Conservation (phyloP, 2,888 invertebrate genomes). For the Tricholauxania praeusta region DNA sequence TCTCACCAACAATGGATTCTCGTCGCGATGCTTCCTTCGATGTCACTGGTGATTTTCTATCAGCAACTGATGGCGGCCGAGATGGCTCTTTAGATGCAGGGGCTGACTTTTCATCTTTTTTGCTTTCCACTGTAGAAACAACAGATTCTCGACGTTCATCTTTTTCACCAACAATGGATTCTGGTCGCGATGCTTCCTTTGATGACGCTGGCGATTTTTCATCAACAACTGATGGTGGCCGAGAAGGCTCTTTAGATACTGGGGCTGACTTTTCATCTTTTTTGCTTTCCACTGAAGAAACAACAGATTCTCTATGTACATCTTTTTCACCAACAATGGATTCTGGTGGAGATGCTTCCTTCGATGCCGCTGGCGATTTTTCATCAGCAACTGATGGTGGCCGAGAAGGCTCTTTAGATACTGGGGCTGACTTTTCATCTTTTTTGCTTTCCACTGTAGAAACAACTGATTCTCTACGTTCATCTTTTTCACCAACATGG, state of each 20-base stretch:
- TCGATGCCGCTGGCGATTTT: conserved; percentile 41
- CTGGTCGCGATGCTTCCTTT: conserved; percentile 38
- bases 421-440: conserved; percentile 38
- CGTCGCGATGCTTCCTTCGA: conserved; percentile 40
- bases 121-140: conserved; percentile 14
- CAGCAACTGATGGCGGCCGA: conserved; percentile 28
- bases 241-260: conserved; percentile 46
- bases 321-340: conserved; percentile 43
- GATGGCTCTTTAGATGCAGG: conserved; percentile 32
- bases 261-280: conserved; percentile 30
- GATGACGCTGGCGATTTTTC: conserved; percentile 33
- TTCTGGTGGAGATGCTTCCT: conserved; percentile 46
- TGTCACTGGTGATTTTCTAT: conserved; percentile 38
- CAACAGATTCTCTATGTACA: conserved; percentile 36
- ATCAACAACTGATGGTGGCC: conserved; percentile 18
- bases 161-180: conserved; percentile 37
- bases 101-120: conserved; percentile 33
- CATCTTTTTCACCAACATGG: conserved; percentile 41
- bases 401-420: conserved; percentile 29
- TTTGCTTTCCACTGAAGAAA: conserved; percentile 39
- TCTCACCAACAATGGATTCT: conserved; percentile 38
- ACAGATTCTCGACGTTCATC: conserved; percentile 37
- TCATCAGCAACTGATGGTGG: conserved; percentile 36
- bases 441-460: conserved; percentile 36
- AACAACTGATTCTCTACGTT: conserved; percentile 1